phyloP scores from a whole-genome alignment of 2,888 invertebrate species.

The Tillus elongatus region DNA sequence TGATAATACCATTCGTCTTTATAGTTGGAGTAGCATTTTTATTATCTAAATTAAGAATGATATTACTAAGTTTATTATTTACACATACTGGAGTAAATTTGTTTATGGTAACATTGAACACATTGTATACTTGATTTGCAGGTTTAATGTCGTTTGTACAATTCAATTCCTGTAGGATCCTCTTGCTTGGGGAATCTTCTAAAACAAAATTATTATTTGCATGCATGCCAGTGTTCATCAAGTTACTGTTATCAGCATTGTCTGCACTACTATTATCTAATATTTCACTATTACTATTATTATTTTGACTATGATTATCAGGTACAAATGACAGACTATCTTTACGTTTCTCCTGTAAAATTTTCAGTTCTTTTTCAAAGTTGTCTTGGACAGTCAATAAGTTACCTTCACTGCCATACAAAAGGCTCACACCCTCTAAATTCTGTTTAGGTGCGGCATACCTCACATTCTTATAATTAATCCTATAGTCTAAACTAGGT shows the following conservation, averaged over 20 bases:
- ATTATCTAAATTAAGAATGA: conserved; percentile 19
- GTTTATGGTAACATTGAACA: conserved; percentile 37
- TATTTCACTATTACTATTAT: conserved; percentile 16
- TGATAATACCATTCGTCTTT: conserved; percentile 7
- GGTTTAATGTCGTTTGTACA: conserved; percentile 35
- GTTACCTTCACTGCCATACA: conserved; percentile 50
- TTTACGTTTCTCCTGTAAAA: conserved; percentile 40
- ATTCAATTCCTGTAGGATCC: conserved; percentile 34
- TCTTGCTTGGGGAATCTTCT: conserved; percentile 23
- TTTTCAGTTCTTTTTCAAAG: conserved; percentile 47
- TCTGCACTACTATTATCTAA: conserved; percentile 14
- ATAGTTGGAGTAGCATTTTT: conserved; percentile 12
- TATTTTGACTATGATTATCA: conserved; percentile 32
- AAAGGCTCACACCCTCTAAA: conserved; percentile 33
- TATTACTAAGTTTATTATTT: conserved; percentile 24
- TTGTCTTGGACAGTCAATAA: conserved; percentile 46
- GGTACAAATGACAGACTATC: conserved; percentile 43
- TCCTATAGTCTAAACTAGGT: conserved; percentile 37
- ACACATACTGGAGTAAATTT: conserved; percentile 28
- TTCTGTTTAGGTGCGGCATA: conserved; percentile 34
- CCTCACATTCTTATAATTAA: conserved; percentile 39
- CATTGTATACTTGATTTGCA: conserved; percentile 37
- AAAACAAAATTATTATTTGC: conserved; percentile 15
- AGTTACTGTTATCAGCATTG: conserved; percentile 10
- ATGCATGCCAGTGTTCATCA: not conserved